Conservation (phyloP, 2,797 vertebrate species). For the Melanotaenia maccullochi region DNA sequence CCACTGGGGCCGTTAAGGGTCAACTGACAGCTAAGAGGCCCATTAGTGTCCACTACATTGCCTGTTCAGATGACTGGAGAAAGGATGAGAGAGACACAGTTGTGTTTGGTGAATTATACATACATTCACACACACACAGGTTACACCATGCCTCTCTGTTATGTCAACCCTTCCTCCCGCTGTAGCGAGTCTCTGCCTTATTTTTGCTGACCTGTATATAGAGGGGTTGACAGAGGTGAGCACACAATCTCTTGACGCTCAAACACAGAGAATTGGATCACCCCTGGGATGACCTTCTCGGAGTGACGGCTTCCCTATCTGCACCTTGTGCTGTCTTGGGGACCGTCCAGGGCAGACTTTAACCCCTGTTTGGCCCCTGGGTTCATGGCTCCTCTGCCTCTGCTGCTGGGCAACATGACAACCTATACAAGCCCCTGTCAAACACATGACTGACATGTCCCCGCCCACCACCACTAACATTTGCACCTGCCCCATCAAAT, state of each 20-base stretch:
- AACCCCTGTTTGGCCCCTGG: conserved; percentile 67
- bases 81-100: conserved; percentile 60
- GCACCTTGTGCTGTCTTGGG: conserved; percentile 70
- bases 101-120: conserved; percentile 68
- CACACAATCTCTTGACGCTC: conserved; percentile 79
- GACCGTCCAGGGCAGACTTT: conserved; percentile 69
- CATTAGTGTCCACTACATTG: conserved; percentile 53
- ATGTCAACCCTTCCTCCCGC: conserved; percentile 42
- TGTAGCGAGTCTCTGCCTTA: conserved; percentile 73
- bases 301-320: conserved; percentile 72
- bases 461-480: conserved; percentile 66
- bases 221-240: conserved; percentile 82
- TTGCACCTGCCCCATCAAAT: conserved; percentile 60
- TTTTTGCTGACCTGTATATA: conserved; percentile 81
- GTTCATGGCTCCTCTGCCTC: conserved; percentile 48
- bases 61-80: conserved; percentile 48
- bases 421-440: conserved; percentile 89
- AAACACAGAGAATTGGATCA: conserved; percentile 87
- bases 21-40: conserved; percentile 60
- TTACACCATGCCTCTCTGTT: conserved; percentile 34
- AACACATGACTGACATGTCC: conserved; percentile 85
- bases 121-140: conserved; percentile 50
- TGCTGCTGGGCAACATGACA: conserved; percentile 78
- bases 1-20: conserved; percentile 62
- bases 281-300: conserved; percentile 82